Conservation (phyloP, 1,140 invertebrate species). For the Magallana gigas region DNA sequence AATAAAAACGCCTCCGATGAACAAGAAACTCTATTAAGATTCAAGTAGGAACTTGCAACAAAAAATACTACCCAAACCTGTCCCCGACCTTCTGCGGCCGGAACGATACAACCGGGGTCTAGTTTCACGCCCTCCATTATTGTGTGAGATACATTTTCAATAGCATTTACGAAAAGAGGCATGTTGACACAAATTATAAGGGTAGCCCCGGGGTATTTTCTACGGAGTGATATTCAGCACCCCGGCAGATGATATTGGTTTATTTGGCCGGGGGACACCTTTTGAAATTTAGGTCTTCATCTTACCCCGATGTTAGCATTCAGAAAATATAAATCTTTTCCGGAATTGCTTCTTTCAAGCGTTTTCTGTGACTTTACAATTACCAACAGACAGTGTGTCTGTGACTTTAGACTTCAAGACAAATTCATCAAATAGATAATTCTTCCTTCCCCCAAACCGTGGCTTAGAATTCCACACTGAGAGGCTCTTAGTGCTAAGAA, state of each 20-base stretch:
- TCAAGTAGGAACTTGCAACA: conserved; percentile 3
- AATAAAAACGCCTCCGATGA: neutral
- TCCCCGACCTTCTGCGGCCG: conserved; percentile 24
- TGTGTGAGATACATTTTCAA: conserved; percentile 16
- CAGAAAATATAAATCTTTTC: conserved; percentile 32
- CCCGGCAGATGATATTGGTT: conserved; percentile 11
- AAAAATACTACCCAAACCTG: conserved; percentile 14
- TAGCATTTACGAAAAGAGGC: conserved; percentile 34
- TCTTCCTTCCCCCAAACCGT: too few relatives aligned
- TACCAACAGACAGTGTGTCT: neutral
- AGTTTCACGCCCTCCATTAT: conserved; percentile 15
- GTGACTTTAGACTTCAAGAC: neutral
- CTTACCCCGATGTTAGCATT: conserved; percentile 26
- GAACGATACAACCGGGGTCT: conserved; percentile 19
- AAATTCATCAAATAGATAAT: neutral
- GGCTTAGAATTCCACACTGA: too few relatives aligned
- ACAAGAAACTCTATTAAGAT: neutral
- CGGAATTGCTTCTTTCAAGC: conserved; percentile 27
- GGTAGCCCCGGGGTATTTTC: neutral
- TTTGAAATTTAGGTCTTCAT: conserved; percentile 28
- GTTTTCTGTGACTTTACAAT: neutral
- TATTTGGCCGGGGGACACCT: conserved; percentile 17
- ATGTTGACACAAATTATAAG: conserved; percentile 34
- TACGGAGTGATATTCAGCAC: conserved; percentile 10
- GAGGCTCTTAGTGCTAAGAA: too few relatives aligned